A percentile compares a stretch with the other conserved stretches of the same genome.
Conservation (phyloP, 2,797 vertebrate genomes). For the Sciurus carolinensis region DNA sequence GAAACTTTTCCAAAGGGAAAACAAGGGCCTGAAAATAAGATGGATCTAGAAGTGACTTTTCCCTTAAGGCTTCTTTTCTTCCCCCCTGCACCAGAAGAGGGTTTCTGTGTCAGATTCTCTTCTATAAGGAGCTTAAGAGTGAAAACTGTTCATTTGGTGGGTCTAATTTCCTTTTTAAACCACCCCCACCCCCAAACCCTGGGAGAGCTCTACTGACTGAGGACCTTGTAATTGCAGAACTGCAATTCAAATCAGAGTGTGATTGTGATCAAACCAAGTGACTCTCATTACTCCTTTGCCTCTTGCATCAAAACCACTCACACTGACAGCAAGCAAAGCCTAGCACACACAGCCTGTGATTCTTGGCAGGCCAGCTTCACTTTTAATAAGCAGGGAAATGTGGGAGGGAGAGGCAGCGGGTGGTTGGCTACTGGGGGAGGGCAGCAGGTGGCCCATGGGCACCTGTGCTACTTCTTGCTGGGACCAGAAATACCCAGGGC, state of each 20-base stretch:
- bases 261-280: slow-evolving; percentile 53
- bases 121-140: not conserved
- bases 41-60: not conserved
- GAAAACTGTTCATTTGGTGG: not conserved
- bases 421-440: not conserved
- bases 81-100: not conserved
- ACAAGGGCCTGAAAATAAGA: not conserved
- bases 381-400: not conserved
- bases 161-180: slow-evolving; percentile 62
- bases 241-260: not conserved
- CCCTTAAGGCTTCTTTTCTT: not conserved
- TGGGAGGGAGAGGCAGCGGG: rapidly evolving
- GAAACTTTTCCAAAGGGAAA: not conserved
- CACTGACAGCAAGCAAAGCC: not conserved
- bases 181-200: not conserved
- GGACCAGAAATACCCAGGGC: not conserved
- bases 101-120: slow-evolving; percentile 1
- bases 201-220: not conserved
- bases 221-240: slow-evolving; percentile 64
- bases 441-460: not conserved
- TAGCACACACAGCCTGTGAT: not conserved
- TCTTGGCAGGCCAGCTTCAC: not conserved
- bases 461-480: not conserved
- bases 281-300: slow-evolving; percentile 25
- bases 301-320: not conserved